Percentiles rank a stretch among this genome's conserved stretches.
Conservation (phyloP, 1,140 invertebrate species). For the Dreissena rostriformis region DNA sequence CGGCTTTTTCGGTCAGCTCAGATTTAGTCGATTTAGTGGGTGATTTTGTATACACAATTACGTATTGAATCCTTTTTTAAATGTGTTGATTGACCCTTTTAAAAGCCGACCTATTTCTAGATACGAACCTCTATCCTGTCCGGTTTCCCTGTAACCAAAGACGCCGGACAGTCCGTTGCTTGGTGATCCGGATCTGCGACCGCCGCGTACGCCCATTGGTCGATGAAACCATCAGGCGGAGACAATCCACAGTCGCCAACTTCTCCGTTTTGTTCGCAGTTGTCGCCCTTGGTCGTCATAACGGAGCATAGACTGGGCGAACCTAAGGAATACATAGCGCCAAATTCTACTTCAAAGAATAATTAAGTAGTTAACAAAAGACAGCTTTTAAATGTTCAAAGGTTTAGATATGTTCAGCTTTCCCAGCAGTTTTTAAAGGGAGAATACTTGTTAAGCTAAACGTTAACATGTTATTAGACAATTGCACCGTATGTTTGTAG, state of each 20-base stretch:
- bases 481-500: too few species aligned
- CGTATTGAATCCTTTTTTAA: too few species aligned
- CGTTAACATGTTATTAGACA: too few species aligned
- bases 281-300: conserved; percentile 55
- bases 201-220: conserved; percentile 69
- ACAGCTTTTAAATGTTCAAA: too few species aligned
- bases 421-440: too few species aligned
- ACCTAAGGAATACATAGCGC: conserved; percentile 44
- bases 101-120: background rate
- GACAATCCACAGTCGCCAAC: conserved; percentile 66
- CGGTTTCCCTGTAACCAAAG: conserved; percentile 64
- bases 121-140: conserved; percentile 49
- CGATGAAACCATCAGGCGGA: conserved; percentile 65
- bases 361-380: too few species aligned
- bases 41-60: too few species aligned
- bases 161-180: conserved; percentile 59
- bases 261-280: conserved; percentile 59
- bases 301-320: conserved; percentile 68
- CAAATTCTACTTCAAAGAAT: background rate
- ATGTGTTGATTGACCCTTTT: too few species aligned
- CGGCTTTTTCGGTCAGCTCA: too few species aligned
- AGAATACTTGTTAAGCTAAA: too few species aligned
- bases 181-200: conserved; percentile 63
- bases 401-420: too few species aligned
- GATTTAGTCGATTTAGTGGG: too few species aligned